These are phyloP conservation scores for Syngnathus typhle DNA, from an alignment of 2,113 vertebrate species.

Conservation along the genomic window DNA sequence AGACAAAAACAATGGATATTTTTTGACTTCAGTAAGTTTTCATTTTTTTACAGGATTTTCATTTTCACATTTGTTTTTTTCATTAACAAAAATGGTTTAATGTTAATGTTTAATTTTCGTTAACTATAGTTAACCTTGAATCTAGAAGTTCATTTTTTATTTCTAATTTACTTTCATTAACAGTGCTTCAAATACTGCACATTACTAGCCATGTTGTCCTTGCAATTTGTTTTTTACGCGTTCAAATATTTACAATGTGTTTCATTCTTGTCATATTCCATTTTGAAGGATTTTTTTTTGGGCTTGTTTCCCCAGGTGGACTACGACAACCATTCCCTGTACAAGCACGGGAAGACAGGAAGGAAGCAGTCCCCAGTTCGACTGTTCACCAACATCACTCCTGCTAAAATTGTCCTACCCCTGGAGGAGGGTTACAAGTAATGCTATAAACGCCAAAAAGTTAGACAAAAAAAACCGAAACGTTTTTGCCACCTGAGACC, in stretches of 20 bases:
- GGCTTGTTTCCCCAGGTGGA: slow-evolving; percentile 77
- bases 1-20: too few relatives aligned
- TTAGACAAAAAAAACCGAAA: not conserved
- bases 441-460: not conserved
- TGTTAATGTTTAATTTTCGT: not conserved
- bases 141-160: too few relatives aligned
- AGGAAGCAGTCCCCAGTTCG: slow-evolving; percentile 91
- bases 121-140: too few relatives aligned
- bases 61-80: too few relatives aligned
- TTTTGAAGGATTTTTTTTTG: not conserved
- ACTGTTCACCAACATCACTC: slow-evolving; percentile 85
- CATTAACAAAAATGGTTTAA: not conserved
- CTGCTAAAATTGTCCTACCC: slow-evolving; percentile 77
- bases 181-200: too few relatives aligned
- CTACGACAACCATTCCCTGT: slow-evolving; percentile 93
- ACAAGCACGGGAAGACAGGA: slow-evolving; percentile 89
- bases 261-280: too few relatives aligned
- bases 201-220: too few relatives aligned
- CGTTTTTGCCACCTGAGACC: not conserved
- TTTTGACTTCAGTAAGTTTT: too few relatives aligned
- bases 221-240: too few relatives aligned
- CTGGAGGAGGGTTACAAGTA: slow-evolving; percentile 90
- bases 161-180: too few relatives aligned
- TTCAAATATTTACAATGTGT: too few relatives aligned
- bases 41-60: too few relatives aligned